Evolutionary conservation across 92 coral and sea anemone genomes (phyloP).

Genomic region (Chrysogorgia sp.): DNA sequence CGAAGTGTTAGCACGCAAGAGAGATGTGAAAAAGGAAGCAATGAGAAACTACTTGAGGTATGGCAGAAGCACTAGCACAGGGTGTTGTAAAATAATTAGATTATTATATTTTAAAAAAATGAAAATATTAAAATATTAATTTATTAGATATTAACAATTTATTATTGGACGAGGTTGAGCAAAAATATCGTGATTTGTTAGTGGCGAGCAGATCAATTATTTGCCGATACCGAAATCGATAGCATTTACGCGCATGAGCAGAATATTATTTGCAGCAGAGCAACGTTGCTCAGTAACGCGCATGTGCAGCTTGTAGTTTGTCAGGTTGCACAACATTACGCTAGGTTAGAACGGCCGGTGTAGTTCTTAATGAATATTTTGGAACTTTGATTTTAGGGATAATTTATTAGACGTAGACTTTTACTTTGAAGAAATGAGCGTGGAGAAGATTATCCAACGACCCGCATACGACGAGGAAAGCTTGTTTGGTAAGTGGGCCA

Average conservation of each 20-base stretch:
- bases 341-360: neutral
- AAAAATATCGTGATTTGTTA: no score
- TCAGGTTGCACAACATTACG: no score
- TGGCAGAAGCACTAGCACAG: neutral
- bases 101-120: no score
- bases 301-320: neutral
- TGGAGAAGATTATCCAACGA: constrained; percentile 86
- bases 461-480: constrained; percentile 97
- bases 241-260: no score
- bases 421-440: constrained; percentile 97
- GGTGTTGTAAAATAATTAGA: no score
- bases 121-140: no score
- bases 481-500: constrained; percentile 88
- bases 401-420: constrained; percentile 93
- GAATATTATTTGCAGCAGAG: no score
- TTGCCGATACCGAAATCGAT: neutral
- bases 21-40: constrained; percentile 82
- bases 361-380: neutral
- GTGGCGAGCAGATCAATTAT: no score
- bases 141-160: no score
- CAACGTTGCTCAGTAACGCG: no score
- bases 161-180: no score
- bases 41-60: constrained; percentile 96
- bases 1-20: constrained; percentile 91
- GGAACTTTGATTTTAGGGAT: constrained; percentile 80